These are phyloP conservation scores for Astur gentilis DNA, from an alignment of 2,113 vertebrate genomes.

Conservation along the genomic window DNA sequence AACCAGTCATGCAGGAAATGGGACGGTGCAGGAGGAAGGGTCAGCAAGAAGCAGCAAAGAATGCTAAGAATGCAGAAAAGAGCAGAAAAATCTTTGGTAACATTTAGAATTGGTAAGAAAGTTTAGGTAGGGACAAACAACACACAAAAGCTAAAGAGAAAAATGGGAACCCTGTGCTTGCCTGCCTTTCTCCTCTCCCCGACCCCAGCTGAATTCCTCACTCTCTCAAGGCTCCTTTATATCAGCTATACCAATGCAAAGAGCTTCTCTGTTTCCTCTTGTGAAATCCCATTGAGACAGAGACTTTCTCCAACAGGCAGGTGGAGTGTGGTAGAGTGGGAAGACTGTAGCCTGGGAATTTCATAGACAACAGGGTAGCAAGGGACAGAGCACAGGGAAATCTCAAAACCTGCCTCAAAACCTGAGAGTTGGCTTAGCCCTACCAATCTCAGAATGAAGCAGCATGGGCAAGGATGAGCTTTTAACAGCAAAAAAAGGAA, in stretches of 20 bases:
- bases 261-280: not conserved
- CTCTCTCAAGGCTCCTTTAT: not conserved
- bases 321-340: not conserved
- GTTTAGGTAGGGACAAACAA: not conserved
- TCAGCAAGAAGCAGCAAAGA: not conserved
- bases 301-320: not conserved
- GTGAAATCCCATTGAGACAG: not conserved
- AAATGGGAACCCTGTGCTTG: not conserved
- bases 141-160: not conserved
- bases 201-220: not conserved
- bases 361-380: not conserved
- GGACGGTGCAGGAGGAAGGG: not conserved
- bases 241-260: not conserved
- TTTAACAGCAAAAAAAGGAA: not conserved
- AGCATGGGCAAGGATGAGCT: not conserved
- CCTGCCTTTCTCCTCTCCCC: not conserved
- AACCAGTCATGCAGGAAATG: not conserved
- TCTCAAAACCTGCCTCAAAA: not conserved
- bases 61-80: not conserved
- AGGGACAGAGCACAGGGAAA: not conserved
- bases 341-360: not conserved
- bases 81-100: not conserved
- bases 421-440: not conserved
- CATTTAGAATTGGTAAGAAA: not conserved
- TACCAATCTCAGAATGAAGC: not conserved